These are phyloP conservation scores for Calonectris borealis DNA, from an alignment of 2,113 vertebrate genomes.

Conservation along the genomic window DNA sequence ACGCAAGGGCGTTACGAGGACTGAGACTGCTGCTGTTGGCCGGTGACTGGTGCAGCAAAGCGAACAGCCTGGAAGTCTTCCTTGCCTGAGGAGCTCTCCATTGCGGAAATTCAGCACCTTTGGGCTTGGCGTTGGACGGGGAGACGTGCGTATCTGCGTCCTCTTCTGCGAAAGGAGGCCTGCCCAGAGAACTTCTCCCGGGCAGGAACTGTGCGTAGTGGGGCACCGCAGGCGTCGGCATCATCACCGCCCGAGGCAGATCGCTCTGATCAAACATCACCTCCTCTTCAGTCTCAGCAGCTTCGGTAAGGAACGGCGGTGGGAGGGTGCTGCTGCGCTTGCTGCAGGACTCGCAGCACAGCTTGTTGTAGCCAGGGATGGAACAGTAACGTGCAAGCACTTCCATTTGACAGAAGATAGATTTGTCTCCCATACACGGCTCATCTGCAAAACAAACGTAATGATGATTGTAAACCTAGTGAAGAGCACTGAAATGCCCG, in stretches of 20 bases:
- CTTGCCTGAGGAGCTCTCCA: conserved; percentile 43
- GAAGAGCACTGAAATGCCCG: accelerated
- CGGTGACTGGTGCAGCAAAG: neutral
- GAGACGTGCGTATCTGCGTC: neutral
- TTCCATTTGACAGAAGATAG: conserved; percentile 99
- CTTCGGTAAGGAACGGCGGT: conserved; percentile 60
- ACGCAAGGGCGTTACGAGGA: neutral
- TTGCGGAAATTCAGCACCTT: neutral
- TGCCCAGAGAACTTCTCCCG: neutral
- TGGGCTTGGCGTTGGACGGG: neutral
- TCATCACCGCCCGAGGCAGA: conserved; percentile 54
- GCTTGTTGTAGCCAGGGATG: conserved; percentile 92
- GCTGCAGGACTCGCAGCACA: conserved; percentile 92
- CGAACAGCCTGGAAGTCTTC: conserved; percentile 33
- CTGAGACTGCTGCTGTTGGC: neutral
- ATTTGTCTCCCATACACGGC: conserved; percentile 91
- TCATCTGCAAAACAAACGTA: conserved; percentile 82
- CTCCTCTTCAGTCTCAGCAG: conserved; percentile 71
- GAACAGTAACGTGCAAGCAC: conserved; percentile 94
- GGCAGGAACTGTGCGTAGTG: conserved; percentile 41
- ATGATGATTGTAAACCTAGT: accelerated
- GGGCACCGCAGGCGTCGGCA: conserved; percentile 43
- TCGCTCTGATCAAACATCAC: conserved; percentile 64
- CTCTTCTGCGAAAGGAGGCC: neutral
- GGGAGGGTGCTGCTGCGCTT: conserved; percentile 75